A percentile compares a stretch with the other conserved stretches of the same genome.
These are phyloP conservation scores for Rhipidura dahli DNA, from an alignment of 2,113 vertebrate genomes.

Conservation along the genomic window DNA sequence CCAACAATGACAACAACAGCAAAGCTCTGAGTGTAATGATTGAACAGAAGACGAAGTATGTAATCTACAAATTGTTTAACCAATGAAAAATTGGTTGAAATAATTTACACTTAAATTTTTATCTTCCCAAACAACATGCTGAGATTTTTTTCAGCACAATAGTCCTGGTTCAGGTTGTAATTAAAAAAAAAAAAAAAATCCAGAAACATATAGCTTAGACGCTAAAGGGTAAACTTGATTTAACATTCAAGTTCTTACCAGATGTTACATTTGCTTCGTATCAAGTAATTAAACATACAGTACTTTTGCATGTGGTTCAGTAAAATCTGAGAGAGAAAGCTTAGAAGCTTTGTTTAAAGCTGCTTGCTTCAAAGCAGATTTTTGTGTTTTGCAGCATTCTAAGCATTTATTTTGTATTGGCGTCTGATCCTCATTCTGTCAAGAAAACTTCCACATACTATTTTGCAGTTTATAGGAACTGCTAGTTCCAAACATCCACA, in stretches of 20 bases:
- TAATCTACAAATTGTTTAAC: not conserved
- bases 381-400: conserved; percentile 20
- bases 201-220: conserved; percentile 16
- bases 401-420: conserved; percentile 10
- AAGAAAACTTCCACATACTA: not conserved
- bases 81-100: not conserved
- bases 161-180: not conserved
- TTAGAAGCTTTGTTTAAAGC: conserved; percentile 64
- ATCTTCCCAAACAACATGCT: not conserved
- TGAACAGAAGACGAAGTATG: not conserved
- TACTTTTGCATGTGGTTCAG: conserved; percentile 36
- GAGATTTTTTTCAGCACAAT: not conserved
- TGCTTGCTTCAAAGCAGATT: conserved; percentile 62
- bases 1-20: not conserved
- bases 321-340: conserved; percentile 47
- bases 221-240: conserved; percentile 34
- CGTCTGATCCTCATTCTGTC: not conserved
- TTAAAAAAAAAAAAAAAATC: not conserved
- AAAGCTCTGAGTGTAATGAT: not conserved
- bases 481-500: not conserved
- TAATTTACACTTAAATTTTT: not conserved
- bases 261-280: conserved; percentile 50
- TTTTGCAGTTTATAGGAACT: not conserved
- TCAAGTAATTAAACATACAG: conserved; percentile 59
- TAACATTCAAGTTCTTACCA: conserved; percentile 45